Conservation (phyloP, 2,888 invertebrate genomes). For the Amphipyra berbera region DNA sequence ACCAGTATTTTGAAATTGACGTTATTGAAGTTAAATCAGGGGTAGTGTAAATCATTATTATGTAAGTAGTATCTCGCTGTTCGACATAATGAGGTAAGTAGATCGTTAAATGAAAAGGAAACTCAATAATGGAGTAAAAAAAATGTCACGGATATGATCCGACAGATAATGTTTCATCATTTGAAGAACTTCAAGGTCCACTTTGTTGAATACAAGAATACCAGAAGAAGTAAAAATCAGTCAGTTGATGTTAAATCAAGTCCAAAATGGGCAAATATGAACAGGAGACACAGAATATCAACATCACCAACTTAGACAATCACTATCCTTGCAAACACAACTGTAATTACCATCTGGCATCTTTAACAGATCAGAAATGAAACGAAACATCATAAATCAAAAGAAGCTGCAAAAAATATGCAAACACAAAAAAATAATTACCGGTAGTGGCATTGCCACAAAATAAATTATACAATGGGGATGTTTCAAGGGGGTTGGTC, state of each 20-base stretch:
- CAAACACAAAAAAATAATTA: slow-evolving; percentile 65
- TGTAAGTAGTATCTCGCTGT: background rate
- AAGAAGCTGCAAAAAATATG: slow-evolving; percentile 42
- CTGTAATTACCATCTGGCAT: slow-evolving; percentile 27
- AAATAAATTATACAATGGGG: slow-evolving; percentile 76
- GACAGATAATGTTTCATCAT: too few species aligned
- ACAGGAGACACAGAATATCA: too few species aligned
- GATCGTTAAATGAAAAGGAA: too few species aligned
- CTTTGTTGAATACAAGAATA: too few species aligned
- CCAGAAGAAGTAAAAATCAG: too few species aligned
- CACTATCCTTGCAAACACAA: background rate
- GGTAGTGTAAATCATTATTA: slow-evolving; percentile 17
- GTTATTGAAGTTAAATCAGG: slow-evolving; percentile 34
- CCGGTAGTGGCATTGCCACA: slow-evolving; percentile 69
- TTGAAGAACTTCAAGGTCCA: too few species aligned
- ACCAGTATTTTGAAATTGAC: slow-evolving; percentile 26
- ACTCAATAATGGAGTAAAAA: too few species aligned
- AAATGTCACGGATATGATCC: too few species aligned
- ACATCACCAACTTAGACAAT: background rate
- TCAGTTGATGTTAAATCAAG: background rate
- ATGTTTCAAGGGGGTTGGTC: slow-evolving; percentile 66
- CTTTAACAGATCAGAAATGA: slow-evolving; percentile 20
- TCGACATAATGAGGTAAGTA: background rate
- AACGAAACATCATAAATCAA: slow-evolving; percentile 47
- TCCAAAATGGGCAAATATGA: background rate